Evolutionary conservation across 2,797 vertebrate species (phyloP).

Genomic region (Rhinella marina): DNA sequence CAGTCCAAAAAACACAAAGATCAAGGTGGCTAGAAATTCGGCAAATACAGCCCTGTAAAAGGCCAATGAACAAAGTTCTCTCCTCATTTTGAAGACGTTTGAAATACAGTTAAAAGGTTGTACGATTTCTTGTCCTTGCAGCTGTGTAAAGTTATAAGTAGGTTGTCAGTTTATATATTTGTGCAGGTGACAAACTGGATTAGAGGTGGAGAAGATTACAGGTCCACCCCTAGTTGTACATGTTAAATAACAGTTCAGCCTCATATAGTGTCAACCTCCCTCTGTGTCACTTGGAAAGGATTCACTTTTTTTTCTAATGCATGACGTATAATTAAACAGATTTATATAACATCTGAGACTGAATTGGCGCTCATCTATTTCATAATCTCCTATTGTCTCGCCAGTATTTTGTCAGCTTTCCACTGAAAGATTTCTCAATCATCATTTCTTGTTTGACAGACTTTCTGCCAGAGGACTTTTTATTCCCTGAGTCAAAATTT

Average conservation of each 20-base stretch:
- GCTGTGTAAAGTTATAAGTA: constrained; percentile 1
- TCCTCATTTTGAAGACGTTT: constrained; percentile 70
- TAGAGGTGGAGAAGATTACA: constrained; percentile 44
- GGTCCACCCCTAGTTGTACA: constrained; percentile 42
- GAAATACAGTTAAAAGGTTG: neutral
- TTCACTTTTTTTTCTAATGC: constrained; percentile 55
- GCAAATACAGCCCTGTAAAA: constrained; percentile 74
- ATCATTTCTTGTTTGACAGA: constrained; percentile 34
- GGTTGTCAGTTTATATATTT: constrained; percentile 41
- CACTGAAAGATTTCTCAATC: constrained; percentile 56
- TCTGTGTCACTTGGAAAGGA: constrained; percentile 50
- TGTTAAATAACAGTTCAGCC: constrained; percentile 34
- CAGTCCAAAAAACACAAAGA: constrained; percentile 80
- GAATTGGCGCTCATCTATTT: constrained; percentile 48
- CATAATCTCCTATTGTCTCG: constrained; percentile 53
- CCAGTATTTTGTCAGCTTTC: constrained; percentile 34
- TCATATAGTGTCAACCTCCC: constrained; percentile 29
- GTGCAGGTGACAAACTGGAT: constrained; percentile 24
- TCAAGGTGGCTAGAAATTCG: constrained; percentile 77
- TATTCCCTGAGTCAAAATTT: neutral
- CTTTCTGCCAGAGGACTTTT: constrained; percentile 30
- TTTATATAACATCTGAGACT: constrained; percentile 57
- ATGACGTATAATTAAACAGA: constrained; percentile 53
- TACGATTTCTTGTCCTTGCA: constrained; percentile 21
- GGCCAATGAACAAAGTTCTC: constrained; percentile 74